Base-by-base conservation (phyloP, 2,113 vertebrate species). In the Aramus guarauna region DNA sequence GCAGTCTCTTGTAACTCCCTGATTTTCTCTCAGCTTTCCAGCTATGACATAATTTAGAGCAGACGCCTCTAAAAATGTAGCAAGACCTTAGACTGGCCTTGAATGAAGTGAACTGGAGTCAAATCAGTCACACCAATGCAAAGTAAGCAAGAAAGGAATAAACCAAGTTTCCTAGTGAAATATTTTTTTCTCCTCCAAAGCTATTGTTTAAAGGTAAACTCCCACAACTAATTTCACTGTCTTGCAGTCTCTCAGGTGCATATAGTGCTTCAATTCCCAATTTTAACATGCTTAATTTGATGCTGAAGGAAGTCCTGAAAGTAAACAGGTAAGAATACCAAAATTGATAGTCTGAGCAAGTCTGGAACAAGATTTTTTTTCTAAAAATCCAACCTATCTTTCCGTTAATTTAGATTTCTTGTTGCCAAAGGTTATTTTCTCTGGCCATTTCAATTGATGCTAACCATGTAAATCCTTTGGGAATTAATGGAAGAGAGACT, bases 401-500 rank as follows among this genome's bases (percentile, higher is more conserved):
- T 83, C 62, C 43, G 67, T 67, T 81, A 90, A 59, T 84, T 91
- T 84, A 68, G 52, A 22, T 81, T 94, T 87, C 29, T 76, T 62
- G 19, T 92, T 88, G 71, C 71, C 74, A 92, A 93, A 76, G 45
- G 88, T 88, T 94, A 82, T 92, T 96, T 96, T 95, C 88, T 92
- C 92, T 96, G 90, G 82, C 77, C 71, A 83, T 88, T 96, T 94
- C 81, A 37, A 77, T 94, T 88, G 90, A 96, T 85, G 74, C 29
- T 94, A 96, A 88, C 85, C 72, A 92, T 80, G 78, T 88, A 94
- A 96, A 88, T 43, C 85, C 85, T 85, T 85, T 69, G 92, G 90
- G 92, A 94, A 90, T 90, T 96, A 95, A 95, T 83, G 55, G 90
- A 93, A 93, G 90, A 95, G 91, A 95, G 75, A 82, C 58, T 85